Evolutionary conservation across 2,113 vertebrate genomes (phyloP).

Genomic region (Poeciliopsis turrubarensis): DNA sequence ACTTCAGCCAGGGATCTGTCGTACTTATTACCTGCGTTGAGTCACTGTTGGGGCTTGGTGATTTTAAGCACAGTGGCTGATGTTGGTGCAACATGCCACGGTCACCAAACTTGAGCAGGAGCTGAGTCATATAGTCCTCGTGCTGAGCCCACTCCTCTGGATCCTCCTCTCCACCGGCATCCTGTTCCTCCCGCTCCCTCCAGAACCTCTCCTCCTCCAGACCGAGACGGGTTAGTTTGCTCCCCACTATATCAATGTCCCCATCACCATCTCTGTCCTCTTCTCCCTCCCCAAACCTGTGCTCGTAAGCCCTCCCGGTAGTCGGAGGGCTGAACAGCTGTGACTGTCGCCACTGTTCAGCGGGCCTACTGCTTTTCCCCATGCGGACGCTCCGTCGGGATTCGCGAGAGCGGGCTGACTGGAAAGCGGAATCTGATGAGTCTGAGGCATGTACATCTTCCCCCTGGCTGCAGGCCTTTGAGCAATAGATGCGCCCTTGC

Average conservation of each 20-base stretch:
- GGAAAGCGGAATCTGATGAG: slow-evolving; percentile 93
- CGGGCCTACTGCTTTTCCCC: slow-evolving; percentile 91
- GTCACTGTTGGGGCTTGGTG: slow-evolving; percentile 58
- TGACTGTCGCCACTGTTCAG: slow-evolving; percentile 89
- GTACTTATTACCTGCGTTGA: slow-evolving; percentile 47
- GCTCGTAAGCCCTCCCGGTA: slow-evolving; percentile 65
- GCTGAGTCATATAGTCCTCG: slow-evolving; percentile 97
- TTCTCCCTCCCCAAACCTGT: slow-evolving; percentile 70
- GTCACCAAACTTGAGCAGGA: slow-evolving; percentile 94
- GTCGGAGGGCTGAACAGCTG: slow-evolving; percentile 77
- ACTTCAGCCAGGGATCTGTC: slow-evolving; percentile 86
- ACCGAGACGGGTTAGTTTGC: slow-evolving; percentile 85
- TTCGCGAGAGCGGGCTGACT: slow-evolving; percentile 90
- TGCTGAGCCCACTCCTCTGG: slow-evolving; percentile 97
- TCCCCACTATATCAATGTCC: slow-evolving; percentile 86
- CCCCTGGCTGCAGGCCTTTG: slow-evolving; percentile 92
- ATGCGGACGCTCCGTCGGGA: slow-evolving; percentile 89
- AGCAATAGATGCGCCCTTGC: slow-evolving; percentile 94
- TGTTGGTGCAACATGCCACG: slow-evolving; percentile 88
- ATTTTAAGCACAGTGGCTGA: slow-evolving; percentile 60
- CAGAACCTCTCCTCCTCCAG: slow-evolving; percentile 88
- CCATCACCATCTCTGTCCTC: slow-evolving; percentile 45
- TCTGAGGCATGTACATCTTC: slow-evolving; percentile 91
- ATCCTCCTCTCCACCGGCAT: slow-evolving; percentile 83
- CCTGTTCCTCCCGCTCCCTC: slow-evolving; percentile 88